Evolutionary conservation across 2,888 invertebrate genomes (phyloP).

Genomic region (Nudaria mundana): DNA sequence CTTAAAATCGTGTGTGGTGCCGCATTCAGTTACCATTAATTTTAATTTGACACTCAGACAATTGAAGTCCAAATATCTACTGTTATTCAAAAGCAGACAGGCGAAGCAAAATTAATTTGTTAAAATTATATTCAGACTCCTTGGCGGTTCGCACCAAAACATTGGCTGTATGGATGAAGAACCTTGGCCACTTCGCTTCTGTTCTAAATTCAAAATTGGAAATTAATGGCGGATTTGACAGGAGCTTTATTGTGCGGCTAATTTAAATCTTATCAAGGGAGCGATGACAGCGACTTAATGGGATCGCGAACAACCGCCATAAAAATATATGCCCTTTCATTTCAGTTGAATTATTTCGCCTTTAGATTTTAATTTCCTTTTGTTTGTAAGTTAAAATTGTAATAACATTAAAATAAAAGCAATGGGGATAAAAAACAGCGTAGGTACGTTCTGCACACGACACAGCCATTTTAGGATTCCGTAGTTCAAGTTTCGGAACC

Average conservation of each 20-base stretch:
- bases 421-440: neutral
- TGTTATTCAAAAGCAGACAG: slow-evolving; percentile 32
- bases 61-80: slow-evolving; percentile 41
- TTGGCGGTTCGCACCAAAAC: slow-evolving; percentile 21
- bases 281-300: slow-evolving; percentile 79
- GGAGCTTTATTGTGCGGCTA: slow-evolving; percentile 77
- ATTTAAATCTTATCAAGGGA: slow-evolving; percentile 79
- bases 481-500: no score
- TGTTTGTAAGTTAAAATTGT: slow-evolving; percentile 41
- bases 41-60: slow-evolving; percentile 33
- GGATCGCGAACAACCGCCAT: slow-evolving; percentile 67
- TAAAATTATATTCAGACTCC: slow-evolving; percentile 37
- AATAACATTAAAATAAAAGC: slow-evolving; percentile 20
- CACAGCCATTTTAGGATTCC: no score
- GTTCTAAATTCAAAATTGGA: slow-evolving; percentile 74
- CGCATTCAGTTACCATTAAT: slow-evolving; percentile 24
- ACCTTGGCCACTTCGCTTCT: slow-evolving; percentile 52
- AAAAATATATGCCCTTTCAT: slow-evolving; percentile 59
- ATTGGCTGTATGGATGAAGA: slow-evolving; percentile 14
- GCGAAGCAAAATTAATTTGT: slow-evolving; percentile 50
- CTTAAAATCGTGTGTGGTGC: slow-evolving; percentile 26
- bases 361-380: slow-evolving; percentile 39
- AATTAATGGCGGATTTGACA: slow-evolving; percentile 81
- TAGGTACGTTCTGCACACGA: no score
- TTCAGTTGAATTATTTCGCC: slow-evolving; percentile 33